phyloP scores from a whole-genome alignment of 2,888 invertebrate genomes.

The Epirrhoe alternata region DNA sequence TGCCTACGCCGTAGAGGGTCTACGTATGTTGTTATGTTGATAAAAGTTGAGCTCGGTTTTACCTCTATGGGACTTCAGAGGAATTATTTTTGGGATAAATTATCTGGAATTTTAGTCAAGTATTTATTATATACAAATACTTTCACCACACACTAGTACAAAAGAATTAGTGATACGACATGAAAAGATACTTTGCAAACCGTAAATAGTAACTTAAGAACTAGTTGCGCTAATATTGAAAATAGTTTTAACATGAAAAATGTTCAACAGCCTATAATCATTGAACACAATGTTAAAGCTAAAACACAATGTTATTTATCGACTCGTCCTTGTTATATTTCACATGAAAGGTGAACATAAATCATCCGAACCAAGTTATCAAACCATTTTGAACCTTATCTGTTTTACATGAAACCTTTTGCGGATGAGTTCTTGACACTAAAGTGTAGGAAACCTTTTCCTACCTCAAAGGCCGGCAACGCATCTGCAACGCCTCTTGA shows the following conservation, averaged over 20 bases:
- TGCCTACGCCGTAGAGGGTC: conserved; percentile 20
- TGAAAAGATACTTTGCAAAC: no score
- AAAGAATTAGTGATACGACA: no score
- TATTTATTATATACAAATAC: no score
- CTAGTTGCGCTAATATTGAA: not conserved
- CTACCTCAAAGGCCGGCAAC: no score
- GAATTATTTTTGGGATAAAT: no score
- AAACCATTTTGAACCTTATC: conserved; percentile 16
- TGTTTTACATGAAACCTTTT: conserved; percentile 1
- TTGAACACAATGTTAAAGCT: not conserved
- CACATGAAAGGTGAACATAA: conserved; percentile 26
- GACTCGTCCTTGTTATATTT: conserved; percentile 24
- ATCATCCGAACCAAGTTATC: conserved; percentile 30
- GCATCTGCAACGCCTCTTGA: no score
- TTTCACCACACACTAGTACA: no score
- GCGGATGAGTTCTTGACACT: not conserved
- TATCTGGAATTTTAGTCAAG: no score
- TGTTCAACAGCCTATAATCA: not conserved
- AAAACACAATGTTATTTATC: conserved; percentile 23
- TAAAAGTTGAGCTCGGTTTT: not conserved
- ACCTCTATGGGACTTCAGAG: not conserved
- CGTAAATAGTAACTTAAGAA: no score
- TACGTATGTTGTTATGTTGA: conserved; percentile 12
- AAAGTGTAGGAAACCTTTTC: not conserved
- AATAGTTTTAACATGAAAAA: not conserved